Base-by-base conservation (phyloP, 2,888 invertebrate genomes). In the Anarsia innoxiella region DNA sequence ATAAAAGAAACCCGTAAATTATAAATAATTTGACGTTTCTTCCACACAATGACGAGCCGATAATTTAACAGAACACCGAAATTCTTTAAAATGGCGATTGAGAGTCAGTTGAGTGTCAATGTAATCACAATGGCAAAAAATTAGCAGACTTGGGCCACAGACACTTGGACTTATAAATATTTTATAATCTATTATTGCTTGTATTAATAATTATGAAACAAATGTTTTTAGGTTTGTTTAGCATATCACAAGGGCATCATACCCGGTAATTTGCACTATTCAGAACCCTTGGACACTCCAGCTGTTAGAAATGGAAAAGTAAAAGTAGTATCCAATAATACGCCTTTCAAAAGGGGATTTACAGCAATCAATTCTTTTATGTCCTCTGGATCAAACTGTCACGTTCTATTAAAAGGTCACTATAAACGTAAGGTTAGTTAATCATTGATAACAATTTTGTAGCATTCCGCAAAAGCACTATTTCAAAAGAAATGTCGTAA, bases 391-490 rank as follows among this genome's bases (percentile, higher is more conserved):
- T 59, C 51, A 1, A 69, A 66, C 44, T 59, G 52, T 10, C 73
- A 76, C 44, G 51, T 62, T 0, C 46, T 74, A 1, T 44, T 74
- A 13, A 71, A 71, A 28, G 72, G 71, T 2, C 64, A 58, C 51
- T 64, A 56, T 33, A 74, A 70, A 31, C 33, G 50, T 32, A 74
- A 71, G 63, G 73, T 72, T 50, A n/a, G n/a, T n/a, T n/a, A n/a
- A n/a, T n/a, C n/a, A n/a, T n/a, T n/a, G n/a, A n/a, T n/a, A n/a
- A n/a, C n/a, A n/a, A n/a, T n/a, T n/a, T n/a, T n/a, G n/a, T n/a
- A n/a, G n/a, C n/a, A n/a, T n/a, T n/a, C n/a, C n/a, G n/a, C n/a
- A n/a, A n/a, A n/a, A n/a, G n/a, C n/a, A n/a, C n/a, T n/a, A n/a
- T 25, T 19, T 19, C 6, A 19, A 19, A 19, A 5, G 6, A 5